Conservation (phyloP, 37 sponge, comb jelly and placozoan genomes). For the Geodia barretti region DNA sequence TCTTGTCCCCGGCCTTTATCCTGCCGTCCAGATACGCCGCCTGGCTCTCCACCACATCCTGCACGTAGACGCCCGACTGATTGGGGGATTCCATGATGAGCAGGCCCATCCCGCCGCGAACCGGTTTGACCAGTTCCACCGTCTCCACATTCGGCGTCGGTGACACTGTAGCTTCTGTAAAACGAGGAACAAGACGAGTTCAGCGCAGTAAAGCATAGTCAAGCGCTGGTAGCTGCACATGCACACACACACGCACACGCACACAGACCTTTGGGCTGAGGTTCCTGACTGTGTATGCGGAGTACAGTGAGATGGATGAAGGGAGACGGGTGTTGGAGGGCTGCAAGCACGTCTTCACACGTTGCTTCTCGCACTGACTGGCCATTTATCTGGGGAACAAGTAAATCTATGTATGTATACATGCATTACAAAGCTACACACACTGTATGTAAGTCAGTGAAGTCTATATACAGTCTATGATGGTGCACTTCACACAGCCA, state of each 20-base stretch:
- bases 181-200: not conserved
- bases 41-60: conserved; percentile 58
- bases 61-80: conserved; percentile 50
- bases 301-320: conserved; percentile 54
- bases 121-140: conserved; percentile 60
- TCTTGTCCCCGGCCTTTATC: conserved; percentile 71
- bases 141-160: conserved; percentile 26
- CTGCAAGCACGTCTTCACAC: conserved; percentile 44
- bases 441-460: no score
- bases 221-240: not conserved
- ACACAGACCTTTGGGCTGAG: not conserved
- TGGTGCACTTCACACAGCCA: no score
- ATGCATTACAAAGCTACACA: no score
- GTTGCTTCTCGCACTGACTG: conserved; percentile 24
- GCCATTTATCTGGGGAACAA: conserved; percentile 38
- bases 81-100: conserved; percentile 48
- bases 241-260: not conserved
- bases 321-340: conserved; percentile 39
- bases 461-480: no score
- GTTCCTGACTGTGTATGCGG: conserved; percentile 13
- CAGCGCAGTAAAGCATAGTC: not conserved
- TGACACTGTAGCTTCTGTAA: not conserved
- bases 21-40: conserved; percentile 60
- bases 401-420: no score
- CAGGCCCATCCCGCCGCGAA: conserved; percentile 63